Conservation (phyloP, 2,113 vertebrate genomes). For the Eonycteris spelaea region DNA sequence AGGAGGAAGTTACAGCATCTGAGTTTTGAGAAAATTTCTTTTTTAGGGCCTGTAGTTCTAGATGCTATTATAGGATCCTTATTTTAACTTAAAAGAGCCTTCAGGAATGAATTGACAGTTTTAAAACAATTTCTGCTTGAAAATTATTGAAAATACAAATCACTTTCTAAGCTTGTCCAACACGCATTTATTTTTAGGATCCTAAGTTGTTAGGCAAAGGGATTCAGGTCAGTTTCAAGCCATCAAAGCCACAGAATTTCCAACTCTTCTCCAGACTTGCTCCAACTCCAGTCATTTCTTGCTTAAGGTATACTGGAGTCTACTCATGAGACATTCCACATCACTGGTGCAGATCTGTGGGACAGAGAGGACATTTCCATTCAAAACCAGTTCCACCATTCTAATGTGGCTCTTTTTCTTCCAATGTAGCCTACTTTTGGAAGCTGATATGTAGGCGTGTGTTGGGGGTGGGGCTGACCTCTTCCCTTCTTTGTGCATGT, state of each 20-base stretch:
- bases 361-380: slow-evolving; percentile 10
- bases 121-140: slow-evolving; percentile 51
- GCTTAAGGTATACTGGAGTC: slow-evolving; percentile 94
- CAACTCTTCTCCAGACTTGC: slow-evolving; percentile 97
- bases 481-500: not conserved
- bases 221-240: slow-evolving; percentile 90
- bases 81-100: slow-evolving; percentile 55
- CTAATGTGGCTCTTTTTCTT: not conserved
- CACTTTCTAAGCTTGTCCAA: slow-evolving; percentile 34
- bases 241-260: slow-evolving; percentile 97
- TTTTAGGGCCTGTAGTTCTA: slow-evolving; percentile 64
- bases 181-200: not conserved
- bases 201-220: not conserved
- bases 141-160: slow-evolving; percentile 39
- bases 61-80: slow-evolving; percentile 64
- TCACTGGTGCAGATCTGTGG: slow-evolving; percentile 90
- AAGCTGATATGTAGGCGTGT: not conserved
- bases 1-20: slow-evolving; percentile 65
- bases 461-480: not conserved
- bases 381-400: not conserved
- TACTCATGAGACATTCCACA: slow-evolving; percentile 92
- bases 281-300: slow-evolving; percentile 95
- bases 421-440: not conserved
- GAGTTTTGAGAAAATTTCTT: slow-evolving; percentile 60
- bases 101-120: slow-evolving; percentile 29